phyloP scores from a whole-genome alignment of 2,888 invertebrate species.

The Ormyrus thymus region DNA sequence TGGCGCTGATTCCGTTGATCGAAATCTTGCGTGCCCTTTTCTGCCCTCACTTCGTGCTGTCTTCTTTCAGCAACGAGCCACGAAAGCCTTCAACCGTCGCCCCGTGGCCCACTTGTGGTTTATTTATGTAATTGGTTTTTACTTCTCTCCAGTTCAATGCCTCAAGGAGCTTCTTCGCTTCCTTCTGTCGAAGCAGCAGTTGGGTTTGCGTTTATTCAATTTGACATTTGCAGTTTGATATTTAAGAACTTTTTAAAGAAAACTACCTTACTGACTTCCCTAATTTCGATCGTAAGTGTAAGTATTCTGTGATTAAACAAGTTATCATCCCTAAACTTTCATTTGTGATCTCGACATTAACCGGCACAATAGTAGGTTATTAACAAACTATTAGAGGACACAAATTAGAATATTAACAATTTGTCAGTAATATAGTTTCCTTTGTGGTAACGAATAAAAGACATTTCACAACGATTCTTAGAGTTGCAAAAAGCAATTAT shows the following conservation, averaged over 20 bases:
- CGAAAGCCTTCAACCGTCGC: constrained; percentile 50
- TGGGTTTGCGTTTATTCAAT: neutral
- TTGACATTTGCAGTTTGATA: constrained; percentile 8
- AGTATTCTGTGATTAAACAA: too few species aligned
- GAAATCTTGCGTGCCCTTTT: constrained; percentile 40
- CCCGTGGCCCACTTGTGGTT: constrained; percentile 55
- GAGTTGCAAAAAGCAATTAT: too few species aligned
- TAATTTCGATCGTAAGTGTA: too few species aligned
- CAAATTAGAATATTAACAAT: too few species aligned
- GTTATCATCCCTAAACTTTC: too few species aligned
- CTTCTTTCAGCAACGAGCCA: constrained; percentile 64
- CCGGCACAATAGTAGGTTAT: too few species aligned
- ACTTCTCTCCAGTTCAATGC: neutral
- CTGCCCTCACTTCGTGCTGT: constrained; percentile 50
- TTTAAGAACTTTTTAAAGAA: neutral
- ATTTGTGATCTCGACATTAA: too few species aligned
- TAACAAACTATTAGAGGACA: too few species aligned
- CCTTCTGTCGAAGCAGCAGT: neutral
- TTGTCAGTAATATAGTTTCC: too few species aligned
- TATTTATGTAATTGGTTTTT: constrained; percentile 42
- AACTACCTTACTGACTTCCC: too few species aligned
- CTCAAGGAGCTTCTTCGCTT: constrained; percentile 34
- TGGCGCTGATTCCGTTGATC: constrained; percentile 34
- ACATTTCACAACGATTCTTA: too few species aligned
- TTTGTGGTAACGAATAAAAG: too few species aligned